Base-by-base conservation (phyloP, 2,888 invertebrate species). In the Stenichneumon culpator region DNA sequence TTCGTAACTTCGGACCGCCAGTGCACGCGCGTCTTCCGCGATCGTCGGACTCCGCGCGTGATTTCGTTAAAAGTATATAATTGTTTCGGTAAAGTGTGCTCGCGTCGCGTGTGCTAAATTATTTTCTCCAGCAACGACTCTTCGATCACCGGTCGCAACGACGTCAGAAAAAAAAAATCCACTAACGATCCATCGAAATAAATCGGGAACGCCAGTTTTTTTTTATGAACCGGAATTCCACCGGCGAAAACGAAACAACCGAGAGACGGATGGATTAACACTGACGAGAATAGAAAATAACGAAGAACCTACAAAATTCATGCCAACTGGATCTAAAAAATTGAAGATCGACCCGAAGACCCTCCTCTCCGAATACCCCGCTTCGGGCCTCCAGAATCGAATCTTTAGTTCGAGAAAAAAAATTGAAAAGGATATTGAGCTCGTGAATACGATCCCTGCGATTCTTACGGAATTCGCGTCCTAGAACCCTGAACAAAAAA, bases 11-110 rank as follows among this genome's bases (percentile, higher is more conserved):
- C 90, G 89, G 89, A 86, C 89, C 89, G 92, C 88, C 93, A 93
- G 93, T 93, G 93, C 91, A 92, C 93, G 93, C 93, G 93, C 93
- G 93, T 92, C 93, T 93, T 92, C 90, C 92, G 93, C 93, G 91
- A 93, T 92, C 88, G 92, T 90, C 92, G 91, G 92, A 93, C 91
- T 89, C 91, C 90, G 91, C 90, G 90, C 70, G 73, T 67, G 67
- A 79, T 72, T 89, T 87, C 87, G 82, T 88, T 89, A 89, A 89
- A 89, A 60, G 14, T 3, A 22, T 7, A 60, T 16, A 4, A 32
- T n/a, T 16, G 32, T 52, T 67, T 47, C 87, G 84, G 79, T 81
- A 79, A 86, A 84, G 88, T 80, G 82, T 80, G 69, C 52, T 14
- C 9, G 25, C 36, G 32, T 65, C 57, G 70, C 63, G 79, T 75